These are phyloP conservation scores for Iguana delicatissima DNA, from an alignment of 2,797 vertebrate species.

Conservation along the genomic window DNA sequence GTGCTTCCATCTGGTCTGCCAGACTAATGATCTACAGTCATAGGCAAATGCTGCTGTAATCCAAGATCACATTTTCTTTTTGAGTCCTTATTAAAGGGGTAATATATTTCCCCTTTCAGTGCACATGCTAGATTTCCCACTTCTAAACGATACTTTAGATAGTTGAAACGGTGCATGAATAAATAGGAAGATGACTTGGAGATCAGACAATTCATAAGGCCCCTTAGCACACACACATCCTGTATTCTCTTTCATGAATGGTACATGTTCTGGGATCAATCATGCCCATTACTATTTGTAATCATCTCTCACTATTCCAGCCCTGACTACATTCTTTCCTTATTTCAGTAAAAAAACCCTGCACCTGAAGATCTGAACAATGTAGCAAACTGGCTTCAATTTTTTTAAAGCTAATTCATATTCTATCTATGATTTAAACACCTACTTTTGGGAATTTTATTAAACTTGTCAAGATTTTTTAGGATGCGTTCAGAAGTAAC, in stretches of 20 bases:
- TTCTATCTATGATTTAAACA: background rate
- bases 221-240: conserved; percentile 50
- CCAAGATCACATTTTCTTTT: conserved; percentile 62
- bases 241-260: conserved; percentile 60
- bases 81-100: conserved; percentile 59
- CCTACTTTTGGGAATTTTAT: background rate
- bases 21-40: conserved; percentile 71
- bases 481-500: background rate
- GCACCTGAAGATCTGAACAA: background rate
- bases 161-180: conserved; percentile 51
- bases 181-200: conserved; percentile 62
- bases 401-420: no score
- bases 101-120: conserved; percentile 52
- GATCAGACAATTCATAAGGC: conserved; percentile 68
- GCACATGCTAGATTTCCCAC: conserved; percentile 61
- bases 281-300: conserved; percentile 52
- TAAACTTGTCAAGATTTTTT: background rate
- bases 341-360: background rate
- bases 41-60: conserved; percentile 59
- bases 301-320: conserved; percentile 50
- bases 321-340: conserved; percentile 12
- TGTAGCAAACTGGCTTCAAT: background rate
- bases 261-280: conserved; percentile 64
- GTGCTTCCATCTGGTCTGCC: conserved; percentile 61
- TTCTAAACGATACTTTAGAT: conserved; percentile 60